phyloP scores from a whole-genome alignment of 92 coral and sea anemone species.

The Parazoanthus darwini region DNA sequence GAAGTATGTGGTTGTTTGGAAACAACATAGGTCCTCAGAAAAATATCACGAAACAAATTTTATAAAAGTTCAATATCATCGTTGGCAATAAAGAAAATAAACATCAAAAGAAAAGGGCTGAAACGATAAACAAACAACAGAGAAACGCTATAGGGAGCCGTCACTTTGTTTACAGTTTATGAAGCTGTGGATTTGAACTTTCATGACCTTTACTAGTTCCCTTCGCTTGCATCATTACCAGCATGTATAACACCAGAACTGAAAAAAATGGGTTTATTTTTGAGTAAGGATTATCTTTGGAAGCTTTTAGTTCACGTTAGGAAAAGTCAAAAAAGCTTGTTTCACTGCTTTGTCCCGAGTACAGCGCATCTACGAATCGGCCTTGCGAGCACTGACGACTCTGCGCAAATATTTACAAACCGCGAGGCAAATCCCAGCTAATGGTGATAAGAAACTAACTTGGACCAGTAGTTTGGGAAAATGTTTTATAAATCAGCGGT shows the following conservation, averaged over 20 bases:
- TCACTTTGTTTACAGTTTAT: background rate
- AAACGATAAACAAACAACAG: constrained; percentile 20
- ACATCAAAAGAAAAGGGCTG: background rate
- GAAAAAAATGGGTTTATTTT: no score
- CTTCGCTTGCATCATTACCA: no score
- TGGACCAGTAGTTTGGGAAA: background rate
- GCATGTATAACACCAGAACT: no score
- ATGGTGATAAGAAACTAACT: background rate
- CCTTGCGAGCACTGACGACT: background rate
- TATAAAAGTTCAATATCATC: background rate
- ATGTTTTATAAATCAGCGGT: background rate
- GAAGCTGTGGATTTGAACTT: background rate
- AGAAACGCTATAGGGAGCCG: background rate
- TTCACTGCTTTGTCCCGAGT: no score
- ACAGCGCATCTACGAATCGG: background rate
- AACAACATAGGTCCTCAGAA: background rate
- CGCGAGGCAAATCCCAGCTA: background rate
- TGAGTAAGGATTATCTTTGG: no score
- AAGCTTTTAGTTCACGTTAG: no score
- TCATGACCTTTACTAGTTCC: background rate
- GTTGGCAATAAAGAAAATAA: background rate
- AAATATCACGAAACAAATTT: background rate
- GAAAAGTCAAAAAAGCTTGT: no score
- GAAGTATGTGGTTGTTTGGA: background rate
- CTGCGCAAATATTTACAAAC: background rate